phyloP scores from a whole-genome alignment of 2,888 invertebrate species.

The Abrostola triplasia region DNA sequence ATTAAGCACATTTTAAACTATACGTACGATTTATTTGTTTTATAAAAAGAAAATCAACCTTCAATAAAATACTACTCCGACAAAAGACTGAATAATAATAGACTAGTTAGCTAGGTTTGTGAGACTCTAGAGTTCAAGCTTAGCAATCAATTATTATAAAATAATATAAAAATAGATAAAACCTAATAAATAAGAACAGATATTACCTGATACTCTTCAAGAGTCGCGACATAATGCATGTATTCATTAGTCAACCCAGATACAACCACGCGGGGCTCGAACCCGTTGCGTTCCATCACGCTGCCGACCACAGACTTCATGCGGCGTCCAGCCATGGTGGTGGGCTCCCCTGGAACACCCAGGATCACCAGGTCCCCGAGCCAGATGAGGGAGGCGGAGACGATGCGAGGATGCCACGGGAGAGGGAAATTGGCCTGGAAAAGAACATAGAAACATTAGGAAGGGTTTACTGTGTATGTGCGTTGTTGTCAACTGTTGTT shows the following conservation, averaged over 20 bases:
- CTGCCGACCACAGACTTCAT: slow-evolving; percentile 82
- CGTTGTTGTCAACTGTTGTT: too few relatives aligned
- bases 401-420: slow-evolving; percentile 93
- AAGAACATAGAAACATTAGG: neutral
- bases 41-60: too few relatives aligned
- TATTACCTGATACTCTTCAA: slow-evolving; percentile 92
- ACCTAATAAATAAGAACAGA: neutral
- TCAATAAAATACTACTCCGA: too few relatives aligned
- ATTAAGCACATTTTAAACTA: too few relatives aligned
- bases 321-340: slow-evolving; percentile 95
- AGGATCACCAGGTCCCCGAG: slow-evolving; percentile 91
- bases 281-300: slow-evolving; percentile 76
- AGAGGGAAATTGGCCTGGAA: slow-evolving; percentile 89
- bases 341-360: slow-evolving; percentile 96
- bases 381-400: slow-evolving; percentile 91
- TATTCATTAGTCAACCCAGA: slow-evolving; percentile 94
- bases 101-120: too few relatives aligned
- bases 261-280: slow-evolving; percentile 89
- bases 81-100: too few relatives aligned
- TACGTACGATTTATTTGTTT: too few relatives aligned
- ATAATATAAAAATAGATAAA: neutral
- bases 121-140: too few relatives aligned
- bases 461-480: too few relatives aligned
- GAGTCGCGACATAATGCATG: slow-evolving; percentile 94
- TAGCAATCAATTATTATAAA: too few relatives aligned